A percentile compares a stretch with the other conserved stretches of the same genome.
Evolutionary conservation across 2,113 vertebrate species (phyloP).

Genomic region (Atherinomorus stipes): DNA sequence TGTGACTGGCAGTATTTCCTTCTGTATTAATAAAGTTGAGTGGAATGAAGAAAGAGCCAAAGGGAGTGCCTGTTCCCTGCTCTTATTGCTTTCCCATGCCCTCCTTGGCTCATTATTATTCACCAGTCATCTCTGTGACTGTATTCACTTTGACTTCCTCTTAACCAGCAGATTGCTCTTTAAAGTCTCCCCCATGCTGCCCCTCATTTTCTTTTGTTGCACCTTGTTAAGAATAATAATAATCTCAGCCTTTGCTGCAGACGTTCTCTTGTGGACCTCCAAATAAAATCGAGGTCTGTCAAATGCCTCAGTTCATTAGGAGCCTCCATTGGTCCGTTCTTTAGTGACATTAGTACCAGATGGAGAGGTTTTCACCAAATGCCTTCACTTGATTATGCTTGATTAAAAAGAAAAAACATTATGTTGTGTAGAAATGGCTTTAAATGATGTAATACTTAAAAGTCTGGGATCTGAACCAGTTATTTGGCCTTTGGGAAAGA

Average conservation of each 20-base stretch:
- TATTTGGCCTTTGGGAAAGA: too few species aligned
- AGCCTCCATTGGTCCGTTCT: slow-evolving; percentile 18
- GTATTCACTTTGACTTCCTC: slow-evolving; percentile 10
- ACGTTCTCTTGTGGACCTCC: slow-evolving; percentile 15
- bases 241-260: background rate
- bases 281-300: background rate
- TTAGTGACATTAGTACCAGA: slow-evolving; percentile 17
- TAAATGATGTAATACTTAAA: too few species aligned
- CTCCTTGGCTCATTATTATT: slow-evolving; percentile 37
- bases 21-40: slow-evolving; percentile 52
- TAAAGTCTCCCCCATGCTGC: background rate
- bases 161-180: slow-evolving; percentile 27
- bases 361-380: slow-evolving; percentile 13
- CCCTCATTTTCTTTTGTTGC: background rate
- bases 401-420: too few species aligned
- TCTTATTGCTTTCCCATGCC: slow-evolving; percentile 20
- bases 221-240: slow-evolving; percentile 33
- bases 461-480: too few species aligned
- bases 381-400: background rate
- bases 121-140: slow-evolving; percentile 6
- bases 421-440: too few species aligned
- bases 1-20: slow-evolving; percentile 38
- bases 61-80: background rate
- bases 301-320: slow-evolving; percentile 20
- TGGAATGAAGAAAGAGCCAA: slow-evolving; percentile 11